Conservation (phyloP, 2,888 invertebrate genomes). For the Chymomyza procnemis region DNA sequence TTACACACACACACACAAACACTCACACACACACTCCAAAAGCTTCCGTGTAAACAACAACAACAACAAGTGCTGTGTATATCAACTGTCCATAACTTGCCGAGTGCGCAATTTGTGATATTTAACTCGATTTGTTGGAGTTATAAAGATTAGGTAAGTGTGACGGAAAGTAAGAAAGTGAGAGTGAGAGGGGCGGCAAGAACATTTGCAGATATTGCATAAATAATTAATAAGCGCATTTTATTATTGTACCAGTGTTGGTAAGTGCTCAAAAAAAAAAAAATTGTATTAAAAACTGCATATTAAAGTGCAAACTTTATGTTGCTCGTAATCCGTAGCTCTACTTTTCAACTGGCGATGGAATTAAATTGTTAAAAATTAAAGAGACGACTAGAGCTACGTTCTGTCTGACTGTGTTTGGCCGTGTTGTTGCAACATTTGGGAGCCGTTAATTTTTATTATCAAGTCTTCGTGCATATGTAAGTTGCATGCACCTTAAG, state of each 20-base stretch:
- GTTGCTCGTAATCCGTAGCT: not conserved
- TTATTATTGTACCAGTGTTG: no score
- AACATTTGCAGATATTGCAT: conserved; percentile 59
- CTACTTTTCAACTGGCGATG: conserved; percentile 3
- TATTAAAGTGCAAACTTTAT: conserved; percentile 62
- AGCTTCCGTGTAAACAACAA: not conserved
- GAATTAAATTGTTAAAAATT: conserved; percentile 65
- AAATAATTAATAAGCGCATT: conserved; percentile 49
- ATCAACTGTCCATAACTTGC: not conserved
- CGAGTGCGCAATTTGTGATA: conserved; percentile 13
- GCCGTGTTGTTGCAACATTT: conserved; percentile 17
- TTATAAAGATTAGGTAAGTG: conserved; percentile 18
- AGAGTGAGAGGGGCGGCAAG: conserved; percentile 13
- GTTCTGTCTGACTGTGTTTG: conserved; percentile 51
- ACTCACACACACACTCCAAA: not conserved
- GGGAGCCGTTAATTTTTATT: conserved; percentile 63
- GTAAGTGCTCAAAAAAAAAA: not conserved
- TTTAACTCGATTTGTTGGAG: not conserved
- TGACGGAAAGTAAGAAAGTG: conserved; percentile 37
- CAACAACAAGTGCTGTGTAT: conserved; percentile 19
- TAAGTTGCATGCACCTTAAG: not conserved
- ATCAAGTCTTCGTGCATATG: conserved; percentile 30
- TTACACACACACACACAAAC: not conserved
- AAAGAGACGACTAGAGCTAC: conserved; percentile 37
- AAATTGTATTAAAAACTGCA: conserved; percentile 51